Conservation (phyloP, 2,113 vertebrate species). For the Dasypus novemcinctus region DNA sequence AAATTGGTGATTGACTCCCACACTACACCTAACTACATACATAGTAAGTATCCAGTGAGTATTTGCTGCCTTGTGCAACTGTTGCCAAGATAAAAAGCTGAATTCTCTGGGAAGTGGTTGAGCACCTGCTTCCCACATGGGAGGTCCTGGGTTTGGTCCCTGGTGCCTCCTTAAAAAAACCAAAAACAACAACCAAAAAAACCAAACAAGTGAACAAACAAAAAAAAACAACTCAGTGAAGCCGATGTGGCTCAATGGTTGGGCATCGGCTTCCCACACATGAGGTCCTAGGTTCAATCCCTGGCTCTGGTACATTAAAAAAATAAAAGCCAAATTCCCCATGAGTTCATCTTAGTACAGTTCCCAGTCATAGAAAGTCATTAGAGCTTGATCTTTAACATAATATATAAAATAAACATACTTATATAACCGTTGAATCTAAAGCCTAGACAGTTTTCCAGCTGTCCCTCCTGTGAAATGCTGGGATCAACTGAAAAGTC, state of each 20-base stretch:
- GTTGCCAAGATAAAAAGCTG: conserved; percentile 6
- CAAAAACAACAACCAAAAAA: too few relatives aligned
- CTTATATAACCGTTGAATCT: neutral
- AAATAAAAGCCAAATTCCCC: neutral
- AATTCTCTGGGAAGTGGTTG: neutral
- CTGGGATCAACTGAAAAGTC: neutral
- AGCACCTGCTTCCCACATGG: too few relatives aligned
- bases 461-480: neutral
- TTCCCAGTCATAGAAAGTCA: neutral
- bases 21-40: neutral
- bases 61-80: neutral
- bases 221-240: too few relatives aligned
- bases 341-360: neutral
- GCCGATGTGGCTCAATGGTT: too few relatives aligned
- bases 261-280: too few relatives aligned
- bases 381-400: conserved; percentile 37
- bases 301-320: too few relatives aligned
- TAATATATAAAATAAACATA: neutral
- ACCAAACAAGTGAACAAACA: too few relatives aligned
- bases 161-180: too few relatives aligned
- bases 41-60: neutral
- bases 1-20: neutral
- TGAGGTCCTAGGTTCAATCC: too few relatives aligned
- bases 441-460: neutral
- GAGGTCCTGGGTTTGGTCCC: too few relatives aligned